These are phyloP conservation scores for Amyelois transitella DNA, from an alignment of 1,140 invertebrate genomes.

Conservation along the genomic window DNA sequence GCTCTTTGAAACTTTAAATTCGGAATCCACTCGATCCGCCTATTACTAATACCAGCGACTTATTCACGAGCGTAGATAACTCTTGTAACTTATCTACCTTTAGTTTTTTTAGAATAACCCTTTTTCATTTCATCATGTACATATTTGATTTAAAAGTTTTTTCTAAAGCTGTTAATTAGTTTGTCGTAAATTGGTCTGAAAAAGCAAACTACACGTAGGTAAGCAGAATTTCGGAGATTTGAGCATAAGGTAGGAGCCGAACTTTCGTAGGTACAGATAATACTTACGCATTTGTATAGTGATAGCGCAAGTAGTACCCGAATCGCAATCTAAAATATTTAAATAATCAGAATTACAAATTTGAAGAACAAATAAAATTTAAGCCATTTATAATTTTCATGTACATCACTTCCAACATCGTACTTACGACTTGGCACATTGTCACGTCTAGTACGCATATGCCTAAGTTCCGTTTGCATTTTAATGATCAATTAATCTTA, in stretches of 20 bases:
- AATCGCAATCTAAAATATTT: constrained; percentile 67
- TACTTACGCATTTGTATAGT: constrained; percentile 72
- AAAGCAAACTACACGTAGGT: too few species aligned
- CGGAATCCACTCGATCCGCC: too few species aligned
- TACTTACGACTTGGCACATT: constrained; percentile 66
- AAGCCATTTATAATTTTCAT: background rate
- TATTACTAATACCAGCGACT: too few species aligned
- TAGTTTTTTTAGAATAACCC: too few species aligned
- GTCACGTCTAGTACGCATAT: constrained; percentile 57
- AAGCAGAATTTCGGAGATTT: too few species aligned
- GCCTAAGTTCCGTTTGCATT: constrained; percentile 56
- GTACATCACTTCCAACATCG: constrained; percentile 12
- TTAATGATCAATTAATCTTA: background rate
- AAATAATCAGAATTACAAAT: constrained; percentile 35
- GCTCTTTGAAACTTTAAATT: too few species aligned
- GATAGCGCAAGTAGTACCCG: constrained; percentile 66
- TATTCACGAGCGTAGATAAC: too few species aligned
- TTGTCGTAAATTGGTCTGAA: too few species aligned
- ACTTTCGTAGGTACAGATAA: constrained; percentile 1
- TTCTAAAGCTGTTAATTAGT: too few species aligned
- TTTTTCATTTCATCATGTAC: too few species aligned
- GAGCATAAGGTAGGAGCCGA: background rate
- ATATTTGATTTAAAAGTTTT: too few species aligned
- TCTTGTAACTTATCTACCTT: too few species aligned
- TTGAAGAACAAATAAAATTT: background rate